phyloP scores from a whole-genome alignment of 2,113 vertebrate genomes.

The Axis porcinus region DNA sequence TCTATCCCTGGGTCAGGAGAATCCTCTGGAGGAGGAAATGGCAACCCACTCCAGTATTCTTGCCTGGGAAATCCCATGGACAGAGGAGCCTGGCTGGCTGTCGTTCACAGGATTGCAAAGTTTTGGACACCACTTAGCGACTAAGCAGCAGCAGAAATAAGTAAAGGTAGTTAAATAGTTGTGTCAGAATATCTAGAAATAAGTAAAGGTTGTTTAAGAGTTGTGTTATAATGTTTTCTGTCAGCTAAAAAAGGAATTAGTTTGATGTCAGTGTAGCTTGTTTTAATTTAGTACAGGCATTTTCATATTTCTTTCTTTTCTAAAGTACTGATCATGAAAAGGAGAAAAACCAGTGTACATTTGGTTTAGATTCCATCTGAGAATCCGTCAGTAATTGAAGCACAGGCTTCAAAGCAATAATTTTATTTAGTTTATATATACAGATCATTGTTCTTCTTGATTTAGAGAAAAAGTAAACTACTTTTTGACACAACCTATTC shows the following conservation, averaged over 20 bases:
- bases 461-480: slow-evolving; percentile 66
- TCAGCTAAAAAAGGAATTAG: background rate
- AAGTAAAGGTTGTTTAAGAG: background rate
- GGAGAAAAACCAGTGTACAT: slow-evolving; percentile 44
- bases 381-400: slow-evolving; percentile 57
- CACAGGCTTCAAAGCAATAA: slow-evolving; percentile 25
- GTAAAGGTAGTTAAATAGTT: background rate
- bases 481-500: slow-evolving; percentile 62
- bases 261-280: background rate
- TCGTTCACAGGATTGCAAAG: background rate
- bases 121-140: background rate
- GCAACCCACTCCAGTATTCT: background rate
- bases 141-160: slow-evolving; percentile 3
- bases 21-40: background rate
- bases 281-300: background rate
- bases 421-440: slow-evolving; percentile 65
- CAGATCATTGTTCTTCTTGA: background rate
- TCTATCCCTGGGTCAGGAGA: background rate
- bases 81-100: background rate
- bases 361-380: slow-evolving; percentile 69
- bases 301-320: slow-evolving; percentile 55
- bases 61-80: background rate
- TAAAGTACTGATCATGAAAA: slow-evolving; percentile 64
- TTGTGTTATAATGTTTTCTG: background rate
- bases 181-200: background rate